These are phyloP conservation scores for Drosophila setifemur DNA, from an alignment of 1,140 invertebrate genomes.

Conservation along the genomic window DNA sequence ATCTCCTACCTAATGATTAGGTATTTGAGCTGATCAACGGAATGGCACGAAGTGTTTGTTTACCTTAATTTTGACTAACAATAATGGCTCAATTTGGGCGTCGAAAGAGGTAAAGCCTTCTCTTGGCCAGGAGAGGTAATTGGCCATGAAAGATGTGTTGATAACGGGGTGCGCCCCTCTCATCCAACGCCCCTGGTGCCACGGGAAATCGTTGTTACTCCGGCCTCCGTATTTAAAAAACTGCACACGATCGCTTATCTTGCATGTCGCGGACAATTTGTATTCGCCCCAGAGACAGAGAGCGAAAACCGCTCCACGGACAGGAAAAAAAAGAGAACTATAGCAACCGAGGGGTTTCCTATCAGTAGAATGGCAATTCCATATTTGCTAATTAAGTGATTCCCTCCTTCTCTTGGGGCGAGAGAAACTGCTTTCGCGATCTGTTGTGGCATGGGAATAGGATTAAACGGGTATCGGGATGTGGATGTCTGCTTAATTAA, in stretches of 20 bases:
- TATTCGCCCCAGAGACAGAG: slow-evolving; percentile 43
- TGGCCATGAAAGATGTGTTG: slow-evolving; percentile 54
- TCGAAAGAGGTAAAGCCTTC: slow-evolving; percentile 25
- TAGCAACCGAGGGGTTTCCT: background rate
- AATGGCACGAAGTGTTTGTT: slow-evolving; percentile 25
- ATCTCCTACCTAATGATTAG: background rate
- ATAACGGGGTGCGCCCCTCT: slow-evolving; percentile 31
- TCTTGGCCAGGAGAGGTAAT: slow-evolving; percentile 42
- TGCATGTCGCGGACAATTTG: slow-evolving; percentile 69
- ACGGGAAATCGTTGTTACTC: slow-evolving; percentile 48
- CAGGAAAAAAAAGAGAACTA: slow-evolving; percentile 8
- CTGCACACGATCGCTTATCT: slow-evolving; percentile 63
- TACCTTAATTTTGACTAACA: background rate
- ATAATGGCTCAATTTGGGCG: slow-evolving; percentile 34
- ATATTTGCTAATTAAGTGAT: slow-evolving; percentile 60
- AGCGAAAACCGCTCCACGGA: background rate
- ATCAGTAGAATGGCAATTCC: slow-evolving; percentile 16
- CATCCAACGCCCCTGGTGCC: background rate
- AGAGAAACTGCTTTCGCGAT: background rate
- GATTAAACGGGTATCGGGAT: slow-evolving; percentile 11
- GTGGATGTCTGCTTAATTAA: slow-evolving; percentile 7
- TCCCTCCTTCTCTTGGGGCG: no score
- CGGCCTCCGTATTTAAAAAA: slow-evolving; percentile 23
- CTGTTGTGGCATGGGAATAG: background rate
- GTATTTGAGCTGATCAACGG: background rate